Conservation (phyloP, 2,113 vertebrate species). For the Colaptes auratus region DNA sequence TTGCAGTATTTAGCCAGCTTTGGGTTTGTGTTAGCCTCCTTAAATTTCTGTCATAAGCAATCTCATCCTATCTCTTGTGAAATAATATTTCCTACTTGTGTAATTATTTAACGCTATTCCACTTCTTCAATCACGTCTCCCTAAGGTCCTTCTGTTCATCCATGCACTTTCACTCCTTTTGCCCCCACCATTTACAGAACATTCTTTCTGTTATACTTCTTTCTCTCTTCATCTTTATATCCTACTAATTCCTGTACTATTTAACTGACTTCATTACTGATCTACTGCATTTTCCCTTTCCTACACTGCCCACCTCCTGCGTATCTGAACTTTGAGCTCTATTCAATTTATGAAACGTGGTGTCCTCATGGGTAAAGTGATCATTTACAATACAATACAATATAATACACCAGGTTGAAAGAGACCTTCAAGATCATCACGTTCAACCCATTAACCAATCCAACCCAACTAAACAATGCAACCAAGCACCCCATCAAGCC, state of each 20-base stretch:
- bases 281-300: not conserved
- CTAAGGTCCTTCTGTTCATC: not conserved
- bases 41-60: not conserved
- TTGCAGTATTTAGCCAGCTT: not conserved
- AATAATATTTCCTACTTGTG: not conserved
- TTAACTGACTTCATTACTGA: not conserved
- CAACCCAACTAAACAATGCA: no score
- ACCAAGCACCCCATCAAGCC: no score
- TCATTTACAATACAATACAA: no score
- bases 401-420: no score
- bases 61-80: not conserved
- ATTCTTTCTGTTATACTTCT: not conserved
- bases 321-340: not conserved
- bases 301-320: accelerated
- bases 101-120: not conserved
- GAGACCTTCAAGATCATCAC: no score
- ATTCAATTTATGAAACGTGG: not conserved
- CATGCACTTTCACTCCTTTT: not conserved
- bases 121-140: not conserved
- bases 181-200: not conserved
- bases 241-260: not conserved
- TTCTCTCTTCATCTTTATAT: not conserved
- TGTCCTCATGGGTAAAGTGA: not conserved
- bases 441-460: no score
- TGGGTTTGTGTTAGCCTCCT: not conserved